Evolutionary conservation across 53 echinoderm and acorn worm species (phyloP).

Genomic region (Mesocentrotus franciscanus): DNA sequence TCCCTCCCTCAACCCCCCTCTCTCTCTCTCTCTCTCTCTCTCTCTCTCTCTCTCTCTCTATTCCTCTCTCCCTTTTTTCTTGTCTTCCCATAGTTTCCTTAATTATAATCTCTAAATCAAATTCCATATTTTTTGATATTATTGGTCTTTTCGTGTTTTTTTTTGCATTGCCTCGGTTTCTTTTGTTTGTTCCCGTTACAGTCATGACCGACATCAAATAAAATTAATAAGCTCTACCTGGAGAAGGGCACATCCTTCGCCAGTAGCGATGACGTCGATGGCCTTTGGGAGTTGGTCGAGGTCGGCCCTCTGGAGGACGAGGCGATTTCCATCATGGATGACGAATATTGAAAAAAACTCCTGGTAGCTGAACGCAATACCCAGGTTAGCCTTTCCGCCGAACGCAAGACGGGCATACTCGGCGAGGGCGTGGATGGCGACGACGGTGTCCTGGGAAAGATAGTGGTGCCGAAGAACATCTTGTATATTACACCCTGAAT

Average conservation of each 20-base stretch:
- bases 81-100: no score
- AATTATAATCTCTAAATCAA: no score
- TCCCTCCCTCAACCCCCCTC: no score
- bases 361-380: background rate
- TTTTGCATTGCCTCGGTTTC: no score
- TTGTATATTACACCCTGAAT: no score
- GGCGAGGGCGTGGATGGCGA: constrained; percentile 81
- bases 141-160: no score
- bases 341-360: constrained; percentile 42
- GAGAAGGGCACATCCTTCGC: constrained; percentile 76
- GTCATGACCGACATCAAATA: no score
- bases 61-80: no score
- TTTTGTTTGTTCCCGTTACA: no score
- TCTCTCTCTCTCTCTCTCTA: no score
- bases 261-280: constrained; percentile 70
- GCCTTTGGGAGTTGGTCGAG: constrained; percentile 63
- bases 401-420: constrained; percentile 75
- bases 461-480: background rate
- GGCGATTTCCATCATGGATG: constrained; percentile 65
- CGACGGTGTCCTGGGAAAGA: constrained; percentile 78
- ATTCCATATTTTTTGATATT: no score
- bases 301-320: constrained; percentile 68
- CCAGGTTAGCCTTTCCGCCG: background rate
- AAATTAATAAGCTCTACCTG: constrained; percentile 58
- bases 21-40: no score